These are phyloP conservation scores for Atrina japonica DNA, from an alignment of 2,888 invertebrate species.

Conservation along the genomic window DNA sequence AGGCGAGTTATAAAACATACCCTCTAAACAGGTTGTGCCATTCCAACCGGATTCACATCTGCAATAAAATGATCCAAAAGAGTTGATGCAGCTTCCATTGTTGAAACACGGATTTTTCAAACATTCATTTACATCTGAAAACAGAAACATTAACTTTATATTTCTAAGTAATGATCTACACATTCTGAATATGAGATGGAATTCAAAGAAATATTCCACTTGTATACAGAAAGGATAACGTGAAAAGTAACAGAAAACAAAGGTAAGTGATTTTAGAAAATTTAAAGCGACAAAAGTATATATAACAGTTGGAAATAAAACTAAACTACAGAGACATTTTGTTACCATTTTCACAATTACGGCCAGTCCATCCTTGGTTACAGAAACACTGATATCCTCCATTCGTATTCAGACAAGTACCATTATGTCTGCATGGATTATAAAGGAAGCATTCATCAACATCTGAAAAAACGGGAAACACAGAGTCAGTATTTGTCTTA, in stretches of 20 bases:
- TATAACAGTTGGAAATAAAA: too few relatives aligned
- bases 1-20: constrained; percentile 50
- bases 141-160: constrained; percentile 3
- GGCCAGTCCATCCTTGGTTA: constrained; percentile 37
- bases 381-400: constrained; percentile 52
- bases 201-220: too few relatives aligned
- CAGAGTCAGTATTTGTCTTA: too few relatives aligned
- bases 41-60: constrained; percentile 57
- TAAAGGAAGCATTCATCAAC: constrained; percentile 53
- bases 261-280: too few relatives aligned
- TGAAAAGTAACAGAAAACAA: too few relatives aligned
- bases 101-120: constrained; percentile 56
- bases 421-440: constrained; percentile 55
- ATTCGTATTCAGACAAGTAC: constrained; percentile 54
- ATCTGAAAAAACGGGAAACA: too few relatives aligned
- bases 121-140: constrained; percentile 61
- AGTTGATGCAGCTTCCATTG: constrained; percentile 59
- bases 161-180: too few relatives aligned
- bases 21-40: constrained; percentile 55
- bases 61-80: constrained; percentile 59
- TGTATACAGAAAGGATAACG: too few relatives aligned
- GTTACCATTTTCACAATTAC: constrained; percentile 42
- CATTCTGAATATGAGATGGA: too few relatives aligned
- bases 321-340: too few relatives aligned
- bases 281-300: too few relatives aligned